These are phyloP conservation scores for Ammodramus savannarum DNA, from an alignment of 2,113 vertebrate genomes.

Conservation along the genomic window DNA sequence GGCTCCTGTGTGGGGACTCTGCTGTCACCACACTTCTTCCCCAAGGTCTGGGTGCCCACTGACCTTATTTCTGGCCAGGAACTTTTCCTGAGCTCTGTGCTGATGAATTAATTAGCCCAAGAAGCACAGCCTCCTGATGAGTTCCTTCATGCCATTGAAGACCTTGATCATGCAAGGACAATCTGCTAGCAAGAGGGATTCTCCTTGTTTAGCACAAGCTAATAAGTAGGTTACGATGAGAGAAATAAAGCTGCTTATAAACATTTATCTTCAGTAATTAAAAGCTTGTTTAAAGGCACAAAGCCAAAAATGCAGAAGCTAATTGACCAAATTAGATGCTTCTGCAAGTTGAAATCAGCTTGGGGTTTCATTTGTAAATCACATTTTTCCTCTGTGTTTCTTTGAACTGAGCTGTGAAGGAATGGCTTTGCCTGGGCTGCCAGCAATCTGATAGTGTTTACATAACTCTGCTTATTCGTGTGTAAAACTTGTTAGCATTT, in stretches of 20 bases:
- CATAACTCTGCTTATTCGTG: background rate
- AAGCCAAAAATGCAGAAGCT: conserved; percentile 13
- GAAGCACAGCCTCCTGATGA: background rate
- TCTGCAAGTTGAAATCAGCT: background rate
- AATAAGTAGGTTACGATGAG: background rate
- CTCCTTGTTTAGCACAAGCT: background rate
- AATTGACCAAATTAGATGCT: background rate
- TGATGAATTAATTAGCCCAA: background rate
- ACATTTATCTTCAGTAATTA: background rate
- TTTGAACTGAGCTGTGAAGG: background rate
- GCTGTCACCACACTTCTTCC: background rate
- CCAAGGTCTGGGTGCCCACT: background rate
- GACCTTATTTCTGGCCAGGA: background rate
- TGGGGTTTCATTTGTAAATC: background rate
- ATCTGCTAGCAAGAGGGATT: background rate
- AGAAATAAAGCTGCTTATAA: conserved; percentile 2
- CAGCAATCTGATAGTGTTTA: background rate
- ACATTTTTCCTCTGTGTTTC: background rate
- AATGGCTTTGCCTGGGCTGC: background rate
- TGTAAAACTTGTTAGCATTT: background rate
- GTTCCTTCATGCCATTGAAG: background rate
- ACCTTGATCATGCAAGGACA: background rate
- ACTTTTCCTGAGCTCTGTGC: background rate
- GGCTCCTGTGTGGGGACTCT: accelerated
- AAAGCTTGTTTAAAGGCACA: background rate